Evolutionary conservation across 2,113 vertebrate species (phyloP), one percentile per base, ranked within the genome.

Genomic region (Sylvietta virens): DNA sequence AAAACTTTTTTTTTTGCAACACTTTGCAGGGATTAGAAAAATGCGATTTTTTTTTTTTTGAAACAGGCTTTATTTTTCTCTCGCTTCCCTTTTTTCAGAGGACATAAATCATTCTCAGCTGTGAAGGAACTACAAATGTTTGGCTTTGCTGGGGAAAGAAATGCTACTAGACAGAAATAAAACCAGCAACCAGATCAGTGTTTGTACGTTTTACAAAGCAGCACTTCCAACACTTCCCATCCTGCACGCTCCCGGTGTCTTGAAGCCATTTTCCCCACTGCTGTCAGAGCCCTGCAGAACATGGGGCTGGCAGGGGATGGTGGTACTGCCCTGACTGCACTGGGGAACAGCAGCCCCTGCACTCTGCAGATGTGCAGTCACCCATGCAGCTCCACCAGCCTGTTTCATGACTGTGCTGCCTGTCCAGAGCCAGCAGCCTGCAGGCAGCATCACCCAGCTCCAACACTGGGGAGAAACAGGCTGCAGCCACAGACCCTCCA

Each of bases 191-290:
- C 28, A 81, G 72, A 70, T 50, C 33, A 28, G 74, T 2, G 23
- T 60, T 65, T 50, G n/a, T 8, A 1, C 3, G 30, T 66, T 88
- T 70, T 33, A 88, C 54, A 65, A 24, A 76, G 54, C 17, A 1
- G 64, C 57, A 30, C 33, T 84, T 92, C 60, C 37, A 31, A 9
- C 22, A 39, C 17, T 19, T n/a, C 54, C 54, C 22, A 57, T 33
- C 24, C 72, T 1, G 3, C 76, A 44, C 1, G 2, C 39, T 35
- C 6, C 4, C 4, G 5, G 7, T 26, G 77, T 21, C 90, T 50
- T 61, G 92, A 88, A 95, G 86, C 90, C 96, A 94, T 95, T 95
- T 95, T 96, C 88, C 85, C 53, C 6, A 39, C 31, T 64, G 90
- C 48, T 2, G 15, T 19, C 1, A 54, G 57, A 82, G 90, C 58